phyloP scores from a whole-genome alignment of 2,113 vertebrate genomes.

The Sinocyclocheilus anophthalmus region DNA sequence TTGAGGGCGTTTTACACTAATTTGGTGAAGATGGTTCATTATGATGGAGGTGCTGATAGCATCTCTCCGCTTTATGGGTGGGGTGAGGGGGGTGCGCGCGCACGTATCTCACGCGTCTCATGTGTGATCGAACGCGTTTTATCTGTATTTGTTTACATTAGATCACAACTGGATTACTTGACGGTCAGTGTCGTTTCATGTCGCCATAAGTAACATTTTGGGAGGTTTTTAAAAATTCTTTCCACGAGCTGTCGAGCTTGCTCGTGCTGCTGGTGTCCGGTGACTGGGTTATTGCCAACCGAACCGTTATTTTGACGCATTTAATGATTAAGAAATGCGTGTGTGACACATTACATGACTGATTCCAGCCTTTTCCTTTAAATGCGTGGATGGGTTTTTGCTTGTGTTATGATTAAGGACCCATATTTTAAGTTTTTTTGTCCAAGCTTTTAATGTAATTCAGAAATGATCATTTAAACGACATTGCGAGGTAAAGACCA shows the following conservation, averaged over 20 bases:
- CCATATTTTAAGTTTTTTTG: not conserved
- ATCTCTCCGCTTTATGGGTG: conserved; percentile 71
- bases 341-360: not conserved
- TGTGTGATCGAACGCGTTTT: not conserved
- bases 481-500: not conserved
- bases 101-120: not conserved
- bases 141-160: not conserved
- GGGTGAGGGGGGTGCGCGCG: conserved; percentile 66
- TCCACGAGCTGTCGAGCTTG: too few relatives aligned
- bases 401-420: not conserved
- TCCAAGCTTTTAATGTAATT: not conserved
- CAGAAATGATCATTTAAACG: not conserved
- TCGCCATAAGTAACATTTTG: not conserved
- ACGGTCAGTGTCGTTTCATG: not conserved
- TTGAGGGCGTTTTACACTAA: not conserved
- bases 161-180: not conserved
- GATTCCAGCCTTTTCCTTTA: not conserved
- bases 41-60: conserved; percentile 47
- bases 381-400: not conserved
- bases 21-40: not conserved
- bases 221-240: not conserved
- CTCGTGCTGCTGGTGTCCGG: not conserved
- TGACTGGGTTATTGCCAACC: conserved; percentile 9
- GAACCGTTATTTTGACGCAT: conserved; percentile 3
- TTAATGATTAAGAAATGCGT: not conserved